Evolutionary conservation across 2,888 invertebrate genomes (phyloP).

Genomic region (Drosophila rubida): DNA sequence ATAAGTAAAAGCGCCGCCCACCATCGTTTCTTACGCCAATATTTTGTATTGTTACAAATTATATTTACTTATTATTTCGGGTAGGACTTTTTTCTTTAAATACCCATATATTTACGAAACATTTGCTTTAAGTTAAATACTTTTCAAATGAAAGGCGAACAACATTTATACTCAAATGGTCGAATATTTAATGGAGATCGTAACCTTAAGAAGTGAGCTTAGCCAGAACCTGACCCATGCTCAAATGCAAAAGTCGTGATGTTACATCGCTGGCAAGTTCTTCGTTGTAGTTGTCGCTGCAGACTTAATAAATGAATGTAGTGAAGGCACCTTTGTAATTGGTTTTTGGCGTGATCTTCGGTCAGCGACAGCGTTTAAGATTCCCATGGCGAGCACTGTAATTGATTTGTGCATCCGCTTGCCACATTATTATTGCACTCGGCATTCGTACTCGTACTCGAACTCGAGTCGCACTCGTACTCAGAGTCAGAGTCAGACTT

Average conservation of each 20-base stretch:
- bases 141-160: background rate
- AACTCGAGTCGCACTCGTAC: background rate
- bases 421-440: slow-evolving; percentile 20
- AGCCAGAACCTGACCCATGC: slow-evolving; percentile 17
- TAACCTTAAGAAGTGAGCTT: slow-evolving; percentile 4
- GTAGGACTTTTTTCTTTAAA: too few species aligned
- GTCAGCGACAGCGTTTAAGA: slow-evolving; percentile 23
- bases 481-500: background rate
- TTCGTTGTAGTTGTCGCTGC: slow-evolving; percentile 7
- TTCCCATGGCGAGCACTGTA: slow-evolving; percentile 43
- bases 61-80: too few species aligned
- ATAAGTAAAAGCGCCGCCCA: too few species aligned
- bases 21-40: too few species aligned
- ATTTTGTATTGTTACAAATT: too few species aligned
- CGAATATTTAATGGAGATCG: background rate
- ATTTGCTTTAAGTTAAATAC: too few species aligned
- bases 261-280: background rate
- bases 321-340: slow-evolving; percentile 52
- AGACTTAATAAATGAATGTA: slow-evolving; percentile 45
- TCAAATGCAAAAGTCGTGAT: slow-evolving; percentile 40
- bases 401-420: slow-evolving; percentile 69
- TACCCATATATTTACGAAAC: too few species aligned
- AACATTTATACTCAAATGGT: background rate
- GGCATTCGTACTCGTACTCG: slow-evolving; percentile 2
- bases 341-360: slow-evolving; percentile 39